phyloP scores from a whole-genome alignment of 2,113 vertebrate genomes.

The Pterocles gutturalis region DNA sequence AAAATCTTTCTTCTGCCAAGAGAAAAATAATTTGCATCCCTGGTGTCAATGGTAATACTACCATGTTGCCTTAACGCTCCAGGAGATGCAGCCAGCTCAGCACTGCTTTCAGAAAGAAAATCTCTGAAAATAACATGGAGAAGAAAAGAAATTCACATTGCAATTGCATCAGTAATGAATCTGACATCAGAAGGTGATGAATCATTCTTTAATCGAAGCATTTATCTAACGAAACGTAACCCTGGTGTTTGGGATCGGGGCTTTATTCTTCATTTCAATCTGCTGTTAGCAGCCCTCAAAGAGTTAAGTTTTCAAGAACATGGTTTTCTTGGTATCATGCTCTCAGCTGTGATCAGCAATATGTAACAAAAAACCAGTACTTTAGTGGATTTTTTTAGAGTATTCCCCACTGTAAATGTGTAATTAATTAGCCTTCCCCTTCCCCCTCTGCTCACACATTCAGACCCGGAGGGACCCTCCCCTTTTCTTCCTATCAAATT shows the following conservation, averaged over 20 bases:
- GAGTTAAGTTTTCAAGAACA: constrained; percentile 50
- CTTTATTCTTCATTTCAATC: not conserved
- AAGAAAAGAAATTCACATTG: constrained; percentile 28
- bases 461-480: constrained; percentile 76
- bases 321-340: constrained; percentile 53
- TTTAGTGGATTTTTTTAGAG: constrained; percentile 78
- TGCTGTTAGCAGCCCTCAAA: not conserved
- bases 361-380: constrained; percentile 47
- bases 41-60: constrained; percentile 66
- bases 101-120: not conserved
- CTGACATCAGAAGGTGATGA: constrained; percentile 54
- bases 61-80: constrained; percentile 32
- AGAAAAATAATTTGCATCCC: constrained; percentile 69
- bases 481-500: constrained; percentile 56
- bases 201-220: not conserved
- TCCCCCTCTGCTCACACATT: constrained; percentile 72
- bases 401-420: constrained; percentile 85
- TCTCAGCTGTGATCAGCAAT: constrained; percentile 61
- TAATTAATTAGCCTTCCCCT: constrained; percentile 86
- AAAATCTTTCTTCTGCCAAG: constrained; percentile 60
- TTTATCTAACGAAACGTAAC: not conserved
- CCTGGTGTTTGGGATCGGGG: not conserved
- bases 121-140: not conserved
- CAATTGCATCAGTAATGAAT: constrained; percentile 3
- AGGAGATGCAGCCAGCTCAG: constrained; percentile 55